Conservation (phyloP, 2,113 vertebrate genomes). For the Brachyhypopomus occidentalis region DNA sequence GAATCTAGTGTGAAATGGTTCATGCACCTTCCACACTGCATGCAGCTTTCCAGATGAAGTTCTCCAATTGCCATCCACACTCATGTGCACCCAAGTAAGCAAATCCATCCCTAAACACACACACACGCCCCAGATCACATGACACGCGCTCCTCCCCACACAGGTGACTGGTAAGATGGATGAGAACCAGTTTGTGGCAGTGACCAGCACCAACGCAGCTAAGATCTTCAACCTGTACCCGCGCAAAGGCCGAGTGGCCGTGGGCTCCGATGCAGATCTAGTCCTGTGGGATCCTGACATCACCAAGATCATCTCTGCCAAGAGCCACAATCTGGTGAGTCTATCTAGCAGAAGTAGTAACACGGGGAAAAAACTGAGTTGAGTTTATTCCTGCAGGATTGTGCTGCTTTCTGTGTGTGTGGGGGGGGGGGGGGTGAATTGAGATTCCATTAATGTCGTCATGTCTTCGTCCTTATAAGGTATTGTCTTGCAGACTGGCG, state of each 20-base stretch:
- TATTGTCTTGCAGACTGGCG: not conserved
- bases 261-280: slow-evolving; percentile 94
- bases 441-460: not conserved
- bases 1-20: not conserved
- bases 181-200: slow-evolving; percentile 97
- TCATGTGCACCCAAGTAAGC: too few species aligned
- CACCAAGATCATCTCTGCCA: slow-evolving; percentile 94
- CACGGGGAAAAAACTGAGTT: not conserved
- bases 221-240: slow-evolving; percentile 99
- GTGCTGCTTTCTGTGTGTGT: too few species aligned
- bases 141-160: not conserved
- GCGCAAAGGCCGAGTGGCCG: slow-evolving; percentile 92
- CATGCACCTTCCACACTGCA: not conserved
- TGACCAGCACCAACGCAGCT: slow-evolving; percentile 97
- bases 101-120: too few species aligned
- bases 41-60: too few species aligned
- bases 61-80: too few species aligned
- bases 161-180: slow-evolving; percentile 99
- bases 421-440: not conserved
- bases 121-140: not conserved
- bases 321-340: slow-evolving; percentile 94
- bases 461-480: not conserved
- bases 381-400: not conserved
- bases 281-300: slow-evolving; percentile 96
- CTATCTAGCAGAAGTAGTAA: too few species aligned